phyloP scores from a whole-genome alignment of 2,888 invertebrate genomes.

The Oscheius sp. region DNA sequence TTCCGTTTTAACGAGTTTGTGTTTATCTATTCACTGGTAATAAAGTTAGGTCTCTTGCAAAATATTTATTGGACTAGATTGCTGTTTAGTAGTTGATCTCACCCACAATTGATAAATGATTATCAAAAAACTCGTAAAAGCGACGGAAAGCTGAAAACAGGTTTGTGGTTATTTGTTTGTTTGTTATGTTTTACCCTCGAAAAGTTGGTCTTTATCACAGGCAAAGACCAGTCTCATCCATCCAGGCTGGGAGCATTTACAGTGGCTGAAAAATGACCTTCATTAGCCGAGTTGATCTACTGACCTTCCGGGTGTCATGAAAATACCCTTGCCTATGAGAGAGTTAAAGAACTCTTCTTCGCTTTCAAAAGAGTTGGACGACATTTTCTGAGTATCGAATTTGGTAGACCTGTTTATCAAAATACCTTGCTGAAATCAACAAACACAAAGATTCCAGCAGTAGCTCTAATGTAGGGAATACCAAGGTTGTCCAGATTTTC shows the following conservation, averaged over 20 bases:
- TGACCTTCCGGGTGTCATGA: conserved; percentile 64
- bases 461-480: conserved; percentile 51
- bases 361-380: conserved; percentile 30
- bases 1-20: conserved; percentile 22
- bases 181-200: conserved; percentile 57
- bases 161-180: background rate
- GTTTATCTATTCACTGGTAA: conserved; percentile 23
- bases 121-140: conserved; percentile 30
- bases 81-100: conserved; percentile 21
- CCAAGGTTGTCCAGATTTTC: conserved; percentile 47
- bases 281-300: conserved; percentile 6
- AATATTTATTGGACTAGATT: conserved; percentile 29
- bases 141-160: conserved; percentile 29
- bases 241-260: conserved; percentile 64
- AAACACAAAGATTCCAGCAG: conserved; percentile 58
- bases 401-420: background rate
- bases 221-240: conserved; percentile 73
- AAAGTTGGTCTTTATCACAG: conserved; percentile 56
- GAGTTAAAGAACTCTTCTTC: conserved; percentile 51
- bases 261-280: conserved; percentile 36
- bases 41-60: background rate
- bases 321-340: conserved; percentile 58
- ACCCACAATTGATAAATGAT: conserved; percentile 19
- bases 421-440: conserved; percentile 56
- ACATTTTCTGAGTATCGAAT: conserved; percentile 38